phyloP scores from a whole-genome alignment of 2,888 invertebrate species.

The Drosophila seclusa region DNA sequence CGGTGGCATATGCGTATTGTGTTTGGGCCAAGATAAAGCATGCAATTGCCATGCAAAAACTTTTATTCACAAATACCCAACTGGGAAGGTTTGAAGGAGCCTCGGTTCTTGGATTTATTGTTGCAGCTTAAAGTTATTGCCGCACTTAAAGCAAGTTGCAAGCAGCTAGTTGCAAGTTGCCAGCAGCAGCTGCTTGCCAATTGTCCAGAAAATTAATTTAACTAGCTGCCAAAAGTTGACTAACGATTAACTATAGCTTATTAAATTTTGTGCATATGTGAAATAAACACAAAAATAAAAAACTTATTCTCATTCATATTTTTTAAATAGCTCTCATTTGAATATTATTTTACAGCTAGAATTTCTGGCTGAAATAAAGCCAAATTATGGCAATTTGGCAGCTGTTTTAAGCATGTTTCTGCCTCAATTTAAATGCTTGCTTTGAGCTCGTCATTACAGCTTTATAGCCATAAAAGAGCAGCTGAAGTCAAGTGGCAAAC shows the following conservation, averaged over 20 bases:
- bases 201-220: conserved; percentile 54
- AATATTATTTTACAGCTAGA: not conserved
- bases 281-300: not conserved
- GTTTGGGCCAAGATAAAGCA: conserved; percentile 68
- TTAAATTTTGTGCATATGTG: conserved; percentile 15
- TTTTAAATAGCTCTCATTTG: no score
- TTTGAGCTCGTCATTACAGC: conserved; percentile 28
- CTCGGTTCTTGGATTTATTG: conserved; percentile 62
- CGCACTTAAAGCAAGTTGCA: conserved; percentile 10
- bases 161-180: conserved; percentile 16
- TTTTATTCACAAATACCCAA: conserved; percentile 64
- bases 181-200: conserved; percentile 59
- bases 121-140: conserved; percentile 64
- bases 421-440: conserved; percentile 59
- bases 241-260: conserved; percentile 24
- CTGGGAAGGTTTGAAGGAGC: conserved; percentile 34
- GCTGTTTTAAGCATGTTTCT: not conserved
- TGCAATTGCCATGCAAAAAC: conserved; percentile 66
- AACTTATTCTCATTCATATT: not conserved
- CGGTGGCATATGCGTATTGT: conserved; percentile 46
- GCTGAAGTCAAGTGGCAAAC: conserved; percentile 29
- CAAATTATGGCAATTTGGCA: not conserved
- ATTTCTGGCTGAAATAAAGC: not conserved
- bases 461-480: conserved; percentile 33
- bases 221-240: conserved; percentile 38